Base-by-base conservation (phyloP, 2,888 invertebrate genomes). In the Cataglyphis albicans region DNA sequence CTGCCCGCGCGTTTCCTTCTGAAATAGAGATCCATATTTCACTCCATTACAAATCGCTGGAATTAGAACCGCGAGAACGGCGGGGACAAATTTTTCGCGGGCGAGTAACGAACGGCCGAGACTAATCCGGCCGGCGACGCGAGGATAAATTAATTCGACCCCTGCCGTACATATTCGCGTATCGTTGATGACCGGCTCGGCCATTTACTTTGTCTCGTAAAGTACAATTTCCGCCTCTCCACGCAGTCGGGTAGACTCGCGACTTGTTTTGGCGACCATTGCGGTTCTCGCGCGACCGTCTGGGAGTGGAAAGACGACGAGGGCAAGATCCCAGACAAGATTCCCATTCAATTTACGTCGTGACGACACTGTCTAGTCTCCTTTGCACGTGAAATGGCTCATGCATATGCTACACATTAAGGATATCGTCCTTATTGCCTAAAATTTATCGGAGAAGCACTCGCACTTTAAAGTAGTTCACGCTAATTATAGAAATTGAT, bases 261-360 rank as follows among this genome's bases (percentile, higher is more conserved):
- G 64, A 25, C 25, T 59, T 83, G 81, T 86, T 86, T 76, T 81
- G 80, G 61, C 86, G 81, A 52, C 75, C 57, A 57, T 44, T 64
- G 59, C 52, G 48, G n/a, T 75, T 15, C 52, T 32, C 70, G 78
- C 67, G 48, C 64, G 41, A 61, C 61, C 73, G 63, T 48, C 61
- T 73, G 68, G 44, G 44, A 80, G 57, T 21, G 74, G 68, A 67
- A 81, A 85, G 61, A 78, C 81, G n/a, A 75, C 67, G 63, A 87
- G 70, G 73, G 59, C 78, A 81, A 57, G 64, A 55, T 18, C 48
- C 25, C 70, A 78, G 82, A 65, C 83, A 85, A 85, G 80, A 87
- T 52, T 44, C 48, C 48, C 48, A 85, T 87, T 85, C 82, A 87
- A 87, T 87, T 87, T 87, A 85, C 83, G 75, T 83, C 65, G 64